phyloP scores from a whole-genome alignment of 1,140 invertebrate genomes.

The Drosophila fuyamai region DNA sequence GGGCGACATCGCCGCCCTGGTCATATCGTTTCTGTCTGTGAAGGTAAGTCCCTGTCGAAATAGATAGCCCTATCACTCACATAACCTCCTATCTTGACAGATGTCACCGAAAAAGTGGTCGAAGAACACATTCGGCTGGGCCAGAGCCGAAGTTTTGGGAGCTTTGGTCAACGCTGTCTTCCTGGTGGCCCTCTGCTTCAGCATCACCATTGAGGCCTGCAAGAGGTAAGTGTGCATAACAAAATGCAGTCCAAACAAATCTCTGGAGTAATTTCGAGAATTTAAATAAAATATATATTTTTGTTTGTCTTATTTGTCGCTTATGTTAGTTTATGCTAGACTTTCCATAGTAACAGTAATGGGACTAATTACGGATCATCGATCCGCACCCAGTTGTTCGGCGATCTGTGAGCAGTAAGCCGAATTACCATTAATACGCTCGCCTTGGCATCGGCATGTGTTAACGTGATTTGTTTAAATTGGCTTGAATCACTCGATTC shows the following conservation, averaged over 20 bases:
- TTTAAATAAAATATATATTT: no score
- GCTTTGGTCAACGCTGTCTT: slow-evolving; percentile 96
- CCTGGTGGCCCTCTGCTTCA: slow-evolving; percentile 96
- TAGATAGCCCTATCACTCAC: slow-evolving; percentile 16
- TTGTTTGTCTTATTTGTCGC: not conserved
- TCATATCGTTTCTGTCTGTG: slow-evolving; percentile 95
- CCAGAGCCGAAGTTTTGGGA: slow-evolving; percentile 96
- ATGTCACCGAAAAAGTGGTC: slow-evolving; percentile 98
- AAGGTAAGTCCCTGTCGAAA: slow-evolving; percentile 87
- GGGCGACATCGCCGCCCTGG: slow-evolving; percentile 94
- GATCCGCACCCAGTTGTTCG: slow-evolving; percentile 32
- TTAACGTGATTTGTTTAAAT: slow-evolving; percentile 59
- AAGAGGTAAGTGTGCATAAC: slow-evolving; percentile 87
- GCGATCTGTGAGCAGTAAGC: slow-evolving; percentile 26
- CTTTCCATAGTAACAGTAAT: not conserved
- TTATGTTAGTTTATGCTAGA: not conserved
- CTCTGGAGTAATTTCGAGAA: no score
- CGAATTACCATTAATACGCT: slow-evolving; percentile 15
- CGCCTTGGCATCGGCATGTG: slow-evolving; percentile 28
- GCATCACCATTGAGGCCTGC: slow-evolving; percentile 94
- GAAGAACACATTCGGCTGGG: slow-evolving; percentile 98
- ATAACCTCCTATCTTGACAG: slow-evolving; percentile 85
- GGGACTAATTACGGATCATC: slow-evolving; percentile 23
- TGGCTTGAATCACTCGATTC: slow-evolving; percentile 37
- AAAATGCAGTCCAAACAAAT: not conserved